phyloP scores from a whole-genome alignment of 2,113 vertebrate genomes.

The Hucho hucho region DNA sequence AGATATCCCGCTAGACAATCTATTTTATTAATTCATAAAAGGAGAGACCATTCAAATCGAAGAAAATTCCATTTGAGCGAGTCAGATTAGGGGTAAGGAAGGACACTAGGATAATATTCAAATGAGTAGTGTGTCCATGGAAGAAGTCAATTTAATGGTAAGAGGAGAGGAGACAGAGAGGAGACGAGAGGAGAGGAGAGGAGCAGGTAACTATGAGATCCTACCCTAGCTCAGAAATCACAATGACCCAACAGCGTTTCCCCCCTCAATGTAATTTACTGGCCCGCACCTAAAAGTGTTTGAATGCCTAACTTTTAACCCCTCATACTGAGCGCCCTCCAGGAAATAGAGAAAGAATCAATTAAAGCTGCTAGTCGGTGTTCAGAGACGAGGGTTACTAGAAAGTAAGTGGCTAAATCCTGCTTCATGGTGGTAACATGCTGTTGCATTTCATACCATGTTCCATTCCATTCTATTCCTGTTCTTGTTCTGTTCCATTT shows the following conservation, averaged over 20 bases:
- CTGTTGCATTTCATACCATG: neutral
- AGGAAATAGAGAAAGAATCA: slow-evolving; percentile 16
- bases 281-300: slow-evolving; percentile 41
- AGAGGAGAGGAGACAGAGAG: neutral
- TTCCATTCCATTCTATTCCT: neutral
- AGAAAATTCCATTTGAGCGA: slow-evolving; percentile 29
- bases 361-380: slow-evolving; percentile 24
- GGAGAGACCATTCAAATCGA: slow-evolving; percentile 10
- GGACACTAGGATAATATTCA: slow-evolving; percentile 24
- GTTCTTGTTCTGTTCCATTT: slow-evolving; percentile 2
- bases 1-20: neutral
- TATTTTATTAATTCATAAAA: slow-evolving; percentile 16
- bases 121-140: slow-evolving; percentile 24
- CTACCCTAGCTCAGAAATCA: slow-evolving; percentile 48
- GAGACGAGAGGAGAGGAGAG: neutral
- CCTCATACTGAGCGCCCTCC: slow-evolving; percentile 20
- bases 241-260: slow-evolving; percentile 36
- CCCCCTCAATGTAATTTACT: slow-evolving; percentile 42
- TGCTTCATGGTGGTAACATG: neutral
- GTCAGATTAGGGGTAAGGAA: slow-evolving; percentile 10
- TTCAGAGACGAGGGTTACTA: neutral
- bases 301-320: slow-evolving; percentile 54
- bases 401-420: neutral
- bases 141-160: slow-evolving; percentile 36
- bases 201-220: slow-evolving; percentile 29